Conservation (phyloP, 2,888 invertebrate genomes). For the Eumerus sabulonum region DNA sequence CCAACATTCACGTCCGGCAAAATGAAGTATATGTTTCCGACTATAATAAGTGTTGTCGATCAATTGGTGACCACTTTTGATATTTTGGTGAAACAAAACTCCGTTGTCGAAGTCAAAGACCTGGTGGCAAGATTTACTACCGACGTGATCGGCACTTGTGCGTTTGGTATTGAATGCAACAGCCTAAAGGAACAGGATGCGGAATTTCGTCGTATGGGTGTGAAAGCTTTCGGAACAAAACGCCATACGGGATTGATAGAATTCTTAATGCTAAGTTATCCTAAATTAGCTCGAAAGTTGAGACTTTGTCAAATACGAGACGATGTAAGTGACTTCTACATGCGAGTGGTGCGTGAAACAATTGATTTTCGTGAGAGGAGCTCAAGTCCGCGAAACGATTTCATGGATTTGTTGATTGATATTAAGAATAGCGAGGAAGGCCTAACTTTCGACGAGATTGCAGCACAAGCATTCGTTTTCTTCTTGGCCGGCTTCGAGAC, state of each 20-base stretch:
- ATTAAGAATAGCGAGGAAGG: too few relatives aligned
- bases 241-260: slow-evolving; percentile 59
- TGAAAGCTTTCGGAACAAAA: too few relatives aligned
- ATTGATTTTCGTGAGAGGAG: too few relatives aligned
- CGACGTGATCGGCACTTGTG: slow-evolving; percentile 80
- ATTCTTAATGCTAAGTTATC: slow-evolving; percentile 71
- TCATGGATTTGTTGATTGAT: too few relatives aligned
- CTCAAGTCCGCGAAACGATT: too few relatives aligned
- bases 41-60: background rate
- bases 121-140: slow-evolving; percentile 79
- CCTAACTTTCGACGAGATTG: too few relatives aligned
- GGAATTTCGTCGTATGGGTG: background rate
- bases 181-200: slow-evolving; percentile 72
- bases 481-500: too few relatives aligned
- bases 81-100: background rate
- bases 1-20: background rate
- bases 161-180: slow-evolving; percentile 80
- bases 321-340: too few relatives aligned
- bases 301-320: too few relatives aligned
- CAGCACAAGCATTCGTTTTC: too few relatives aligned
- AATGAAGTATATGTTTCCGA: slow-evolving; percentile 10
- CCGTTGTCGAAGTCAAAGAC: slow-evolving; percentile 76
- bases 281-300: slow-evolving; percentile 68
- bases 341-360: too few relatives aligned
- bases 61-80: background rate